These are phyloP conservation scores for Dryoscopus gambensis DNA, from an alignment of 2,113 vertebrate species.

Conservation along the genomic window DNA sequence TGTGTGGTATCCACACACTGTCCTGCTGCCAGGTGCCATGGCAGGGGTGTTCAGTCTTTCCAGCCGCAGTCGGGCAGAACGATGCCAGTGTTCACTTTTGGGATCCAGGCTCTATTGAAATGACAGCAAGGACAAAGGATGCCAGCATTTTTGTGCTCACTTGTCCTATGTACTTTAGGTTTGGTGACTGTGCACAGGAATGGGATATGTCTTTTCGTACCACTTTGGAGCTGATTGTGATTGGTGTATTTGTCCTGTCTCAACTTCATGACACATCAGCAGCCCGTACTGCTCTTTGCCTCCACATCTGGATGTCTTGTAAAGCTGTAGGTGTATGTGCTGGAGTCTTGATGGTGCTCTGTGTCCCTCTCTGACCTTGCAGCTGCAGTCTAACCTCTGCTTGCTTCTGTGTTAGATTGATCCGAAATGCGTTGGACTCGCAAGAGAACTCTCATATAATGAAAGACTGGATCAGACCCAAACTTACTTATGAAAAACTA, in stretches of 20 bases:
- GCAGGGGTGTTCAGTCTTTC: background rate
- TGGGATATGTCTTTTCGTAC: background rate
- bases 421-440: background rate
- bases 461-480: background rate
- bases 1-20: background rate
- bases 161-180: background rate
- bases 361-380: background rate
- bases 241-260: background rate
- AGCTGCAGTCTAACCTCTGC: background rate
- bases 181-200: background rate
- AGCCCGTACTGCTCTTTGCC: background rate
- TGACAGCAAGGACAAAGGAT: background rate
- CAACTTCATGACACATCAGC: background rate
- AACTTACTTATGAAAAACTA: background rate
- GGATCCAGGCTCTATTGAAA: background rate
- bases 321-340: background rate
- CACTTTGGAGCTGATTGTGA: background rate
- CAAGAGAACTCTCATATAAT: background rate
- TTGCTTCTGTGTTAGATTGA: background rate
- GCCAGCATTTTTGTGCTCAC: background rate
- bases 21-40: background rate
- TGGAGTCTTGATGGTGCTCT: background rate
- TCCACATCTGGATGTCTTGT: background rate
- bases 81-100: too few relatives aligned
- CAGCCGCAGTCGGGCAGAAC: background rate